Base-by-base conservation (phyloP, 1,140 invertebrate genomes). In the Contarinia nasturtii region DNA sequence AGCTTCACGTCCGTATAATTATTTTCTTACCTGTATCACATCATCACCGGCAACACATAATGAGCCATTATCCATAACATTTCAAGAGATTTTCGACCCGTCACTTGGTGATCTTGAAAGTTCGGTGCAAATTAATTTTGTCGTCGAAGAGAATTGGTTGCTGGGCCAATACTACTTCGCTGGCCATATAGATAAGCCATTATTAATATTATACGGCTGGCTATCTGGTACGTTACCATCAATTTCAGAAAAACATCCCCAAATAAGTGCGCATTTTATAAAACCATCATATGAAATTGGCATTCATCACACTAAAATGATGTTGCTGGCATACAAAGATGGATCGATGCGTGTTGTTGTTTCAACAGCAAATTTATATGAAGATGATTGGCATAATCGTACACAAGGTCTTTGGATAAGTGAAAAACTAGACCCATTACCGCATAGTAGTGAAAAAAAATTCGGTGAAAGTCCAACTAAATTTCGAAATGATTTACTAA, bases 371-470 rank as follows among this genome's bases (percentile, higher is more conserved):
- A 98, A 98, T 70, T 66, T 96, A 2, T 83, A 93, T 53, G 68
- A 77, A 27, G 76, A 81, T 48, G 92, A 98, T 67, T 97, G 92
- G 92, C 73, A 83, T 54, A 86, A 94, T 61, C 79, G 89, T 59
- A 92, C 89, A 12, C 92, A 97, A n/a, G 89, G 88, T 82, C 65
- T 88, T 38, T 95, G 91, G 91, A 73, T 96, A 10, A 90, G 86
- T 59, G 86, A 86, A 1, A 60, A 73, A 18, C 80, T 89, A 57
- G 77, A 80, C 0, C 62, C 61, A 19, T 54, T 88, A 37, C 63
- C 71, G 0, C 58, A 68, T 15, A 64, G 61, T 4, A 59, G 71
- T 1, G 71, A 76, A 53, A 64, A 71, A 0, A 64, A 56, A 22
- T 71, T 72, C 12, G 86, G 87, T 2, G 86, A 93, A 52, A 89